Base-by-base conservation (phyloP, 2,797 vertebrate species). In the Leptodactylus fallax region DNA sequence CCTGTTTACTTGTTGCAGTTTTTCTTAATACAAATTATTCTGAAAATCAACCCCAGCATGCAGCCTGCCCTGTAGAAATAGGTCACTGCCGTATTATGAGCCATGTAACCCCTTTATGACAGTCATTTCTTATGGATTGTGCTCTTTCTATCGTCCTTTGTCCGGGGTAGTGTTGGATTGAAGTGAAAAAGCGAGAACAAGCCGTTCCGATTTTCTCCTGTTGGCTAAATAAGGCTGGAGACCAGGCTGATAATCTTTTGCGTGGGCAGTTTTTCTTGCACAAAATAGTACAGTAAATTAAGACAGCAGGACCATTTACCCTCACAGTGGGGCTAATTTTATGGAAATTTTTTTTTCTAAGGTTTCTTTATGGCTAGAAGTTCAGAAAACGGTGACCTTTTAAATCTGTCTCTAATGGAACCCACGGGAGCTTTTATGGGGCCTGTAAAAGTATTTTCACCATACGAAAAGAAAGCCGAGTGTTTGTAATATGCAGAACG, bases 221-320 rank as follows among this genome's bases (percentile, higher is more conserved):
- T 88, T 76, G 82, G 63, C 61, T 85, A 74, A 56, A 85, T 61
- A 61, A 53, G 83, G 87, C 58, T 72, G 63, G 58, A 85, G 83
- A 72, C 67, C 77, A 81, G 83, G 77, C 78, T 77, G 83, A 85
- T 88, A 88, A 85, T 88, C 78, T 88, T 77, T 74, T 76, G 83
- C 69, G 83, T 88, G 67, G 87, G 87, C 83, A 65, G 65, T 60
- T 65, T 80, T 88, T 76, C 69, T 72, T 19, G 56, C 69, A 88
- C 87, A 81, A 85, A 88, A 88, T 85, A 85, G 87, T 88, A 88
- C 87, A 85, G 87, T 85, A 88, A 88, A 88, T 85, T 45, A 85
- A 88, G 78, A 25, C 83, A 85, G 87, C 87, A 27, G 67, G 78
- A 65, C 78, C 78, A 81, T 88, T 88, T 67, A 88, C 78, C 83